Base-by-base conservation (phyloP, 2,797 vertebrate genomes). In the Mionectes olivaceus region DNA sequence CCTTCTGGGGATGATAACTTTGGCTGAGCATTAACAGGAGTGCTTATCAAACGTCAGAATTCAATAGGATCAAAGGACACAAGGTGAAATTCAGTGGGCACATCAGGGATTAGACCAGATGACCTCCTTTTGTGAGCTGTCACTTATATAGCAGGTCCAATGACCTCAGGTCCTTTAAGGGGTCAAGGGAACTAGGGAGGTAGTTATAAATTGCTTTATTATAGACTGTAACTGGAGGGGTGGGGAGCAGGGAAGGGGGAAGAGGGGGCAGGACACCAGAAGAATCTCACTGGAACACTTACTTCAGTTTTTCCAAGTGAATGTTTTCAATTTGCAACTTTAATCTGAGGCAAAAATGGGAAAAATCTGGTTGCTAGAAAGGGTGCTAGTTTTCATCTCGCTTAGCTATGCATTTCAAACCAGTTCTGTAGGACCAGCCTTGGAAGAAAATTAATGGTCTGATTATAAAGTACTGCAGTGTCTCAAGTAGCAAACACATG, bases 361-460 rank as follows among this genome's bases (percentile, higher is more conserved):
- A 69, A 81, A 76, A 81, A 89, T 46, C 67, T 56, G 24, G 74
- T 44, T 87, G 9, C 7, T 81, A 35, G 69, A 91, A 70, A 12
- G 52, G 47, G 23, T 69, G 35, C 5, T 88, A 52, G 32, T 53
- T 94, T 61, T 84, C 53, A 71, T 70, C 56, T 91, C 52, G 73
- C 52, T 93, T 78, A 82, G n/a, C 59, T 87, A n/a, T 27, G 28
- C 32, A 83, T 94, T 97, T 94, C 69, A 87, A 65, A 95, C 37
- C 22, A 87, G 55, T 44, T 61, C 71, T 80, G 79, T 83, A 52
- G 50, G 87, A 91, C 57, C 87, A 89, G 57, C 47, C 46, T 49
- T 12, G 12, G 87, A 97, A 96, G 77, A 96, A 97, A 97, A 97
- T 93, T 82, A 96, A 97, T 96, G 83, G 43, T 44, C 55, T 94